These are phyloP conservation scores for Eubasilissa regina DNA, from an alignment of 1,140 invertebrate species.

Conservation along the genomic window DNA sequence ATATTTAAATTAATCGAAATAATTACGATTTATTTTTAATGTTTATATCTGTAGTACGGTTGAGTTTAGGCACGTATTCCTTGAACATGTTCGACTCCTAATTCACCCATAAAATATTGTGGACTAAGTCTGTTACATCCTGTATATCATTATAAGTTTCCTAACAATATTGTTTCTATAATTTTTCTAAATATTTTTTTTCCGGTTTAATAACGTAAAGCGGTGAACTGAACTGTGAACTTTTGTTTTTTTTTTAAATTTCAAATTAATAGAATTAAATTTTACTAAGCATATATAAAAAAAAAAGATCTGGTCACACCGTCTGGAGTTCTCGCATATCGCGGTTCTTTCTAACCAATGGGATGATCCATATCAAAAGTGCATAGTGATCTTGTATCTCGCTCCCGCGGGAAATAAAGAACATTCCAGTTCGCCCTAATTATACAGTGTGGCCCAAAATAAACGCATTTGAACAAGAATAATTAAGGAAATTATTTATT, in stretches of 20 bases:
- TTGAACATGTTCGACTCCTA: too few species aligned
- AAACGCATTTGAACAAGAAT: background rate
- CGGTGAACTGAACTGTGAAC: background rate
- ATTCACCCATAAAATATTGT: too few species aligned
- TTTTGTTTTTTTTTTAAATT: background rate
- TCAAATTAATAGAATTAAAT: too few species aligned
- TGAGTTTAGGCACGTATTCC: too few species aligned
- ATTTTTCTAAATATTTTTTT: background rate
- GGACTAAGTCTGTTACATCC: too few species aligned
- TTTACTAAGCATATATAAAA: too few species aligned
- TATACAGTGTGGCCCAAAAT: constrained; percentile 42
- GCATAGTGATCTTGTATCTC: constrained; percentile 37
- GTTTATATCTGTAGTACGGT: too few species aligned
- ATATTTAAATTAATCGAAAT: too few species aligned
- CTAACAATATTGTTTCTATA: too few species aligned
- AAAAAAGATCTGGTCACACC: background rate
- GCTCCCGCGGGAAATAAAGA: constrained; percentile 48
- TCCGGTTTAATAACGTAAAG: background rate
- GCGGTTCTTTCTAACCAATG: constrained; percentile 18
- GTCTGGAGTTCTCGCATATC: constrained; percentile 5
- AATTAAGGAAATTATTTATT: constrained; percentile 11
- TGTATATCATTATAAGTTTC: too few species aligned
- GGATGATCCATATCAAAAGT: constrained; percentile 22
- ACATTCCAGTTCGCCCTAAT: constrained; percentile 48
- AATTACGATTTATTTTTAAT: too few species aligned